These are phyloP conservation scores for Auanema sp. DNA, from an alignment of 2,888 invertebrate genomes.

Conservation along the genomic window DNA sequence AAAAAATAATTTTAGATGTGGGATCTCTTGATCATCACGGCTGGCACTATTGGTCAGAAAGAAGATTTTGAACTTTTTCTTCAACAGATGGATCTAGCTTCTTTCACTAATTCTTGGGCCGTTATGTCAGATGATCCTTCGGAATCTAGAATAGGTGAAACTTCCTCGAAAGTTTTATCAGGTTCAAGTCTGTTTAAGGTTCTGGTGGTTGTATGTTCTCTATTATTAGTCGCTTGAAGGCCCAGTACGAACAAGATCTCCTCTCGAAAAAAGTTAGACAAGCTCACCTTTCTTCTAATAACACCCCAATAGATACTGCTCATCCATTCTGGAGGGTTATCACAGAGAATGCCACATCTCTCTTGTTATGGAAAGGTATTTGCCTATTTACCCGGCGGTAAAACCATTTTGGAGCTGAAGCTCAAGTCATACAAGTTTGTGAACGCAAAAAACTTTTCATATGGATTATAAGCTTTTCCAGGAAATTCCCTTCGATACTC, in stretches of 20 bases:
- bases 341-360: constrained; percentile 66
- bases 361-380: constrained; percentile 67
- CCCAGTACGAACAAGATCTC: constrained; percentile 3
- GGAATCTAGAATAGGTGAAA: neutral
- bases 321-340: constrained; percentile 67
- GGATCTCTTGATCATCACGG: constrained; percentile 36
- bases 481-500: constrained; percentile 45
- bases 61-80: constrained; percentile 20
- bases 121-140: constrained; percentile 22
- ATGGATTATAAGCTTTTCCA: constrained; percentile 44
- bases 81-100: constrained; percentile 1
- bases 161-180: neutral
- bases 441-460: neutral
- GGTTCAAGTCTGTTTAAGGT: constrained; percentile 11
- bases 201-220: constrained; percentile 39
- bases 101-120: constrained; percentile 11
- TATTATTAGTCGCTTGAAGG: constrained; percentile 17
- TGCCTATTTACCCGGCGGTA: constrained; percentile 59
- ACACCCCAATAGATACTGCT: constrained; percentile 59
- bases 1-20: constrained; percentile 26
- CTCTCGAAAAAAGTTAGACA: constrained; percentile 3
- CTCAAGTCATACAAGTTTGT: constrained; percentile 63
- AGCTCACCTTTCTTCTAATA: neutral
- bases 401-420: constrained; percentile 65
- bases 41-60: constrained; percentile 31